Conservation (phyloP, 1,140 invertebrate species). For the Acromyrmex heyeri region DNA sequence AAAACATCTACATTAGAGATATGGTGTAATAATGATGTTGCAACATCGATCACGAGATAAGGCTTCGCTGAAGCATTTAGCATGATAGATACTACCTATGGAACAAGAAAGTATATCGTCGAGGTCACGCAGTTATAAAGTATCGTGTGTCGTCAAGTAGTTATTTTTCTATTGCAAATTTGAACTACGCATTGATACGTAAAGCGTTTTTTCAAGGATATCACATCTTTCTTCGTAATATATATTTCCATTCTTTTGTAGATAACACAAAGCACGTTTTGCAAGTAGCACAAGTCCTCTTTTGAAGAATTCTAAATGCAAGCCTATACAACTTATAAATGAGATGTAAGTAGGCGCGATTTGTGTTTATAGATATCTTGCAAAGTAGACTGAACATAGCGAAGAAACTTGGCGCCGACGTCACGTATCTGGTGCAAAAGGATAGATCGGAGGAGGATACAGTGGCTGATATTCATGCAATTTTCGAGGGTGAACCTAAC, state of each 20-base stretch:
- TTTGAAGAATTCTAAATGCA: conserved; percentile 22
- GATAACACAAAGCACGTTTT: conserved; percentile 13
- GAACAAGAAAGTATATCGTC: background rate
- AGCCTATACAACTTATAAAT: conserved; percentile 21
- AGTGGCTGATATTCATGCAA: conserved; percentile 88
- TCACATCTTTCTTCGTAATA: background rate
- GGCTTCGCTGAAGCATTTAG: background rate
- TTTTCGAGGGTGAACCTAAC: conserved; percentile 91
- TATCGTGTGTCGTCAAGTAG: background rate
- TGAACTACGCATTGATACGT: background rate
- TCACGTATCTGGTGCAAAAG: conserved; percentile 89
- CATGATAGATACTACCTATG: conserved; percentile 10
- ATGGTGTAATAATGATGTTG: conserved; percentile 15
- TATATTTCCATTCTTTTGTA: conserved; percentile 16
- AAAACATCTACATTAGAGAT: conserved; percentile 32
- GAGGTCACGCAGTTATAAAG: background rate
- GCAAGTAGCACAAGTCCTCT: background rate
- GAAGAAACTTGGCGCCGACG: conserved; percentile 93
- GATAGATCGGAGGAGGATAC: conserved; percentile 88
- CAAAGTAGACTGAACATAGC: conserved; percentile 92
- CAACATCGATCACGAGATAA: conserved; percentile 21
- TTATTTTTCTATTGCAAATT: conserved; percentile 26
- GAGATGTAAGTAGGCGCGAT: conserved; percentile 12
- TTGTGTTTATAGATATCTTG: conserved; percentile 90
- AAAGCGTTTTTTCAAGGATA: background rate